Base-by-base conservation (phyloP, 2,113 vertebrate genomes). In the Cyphomyrus discorhynchus region DNA sequence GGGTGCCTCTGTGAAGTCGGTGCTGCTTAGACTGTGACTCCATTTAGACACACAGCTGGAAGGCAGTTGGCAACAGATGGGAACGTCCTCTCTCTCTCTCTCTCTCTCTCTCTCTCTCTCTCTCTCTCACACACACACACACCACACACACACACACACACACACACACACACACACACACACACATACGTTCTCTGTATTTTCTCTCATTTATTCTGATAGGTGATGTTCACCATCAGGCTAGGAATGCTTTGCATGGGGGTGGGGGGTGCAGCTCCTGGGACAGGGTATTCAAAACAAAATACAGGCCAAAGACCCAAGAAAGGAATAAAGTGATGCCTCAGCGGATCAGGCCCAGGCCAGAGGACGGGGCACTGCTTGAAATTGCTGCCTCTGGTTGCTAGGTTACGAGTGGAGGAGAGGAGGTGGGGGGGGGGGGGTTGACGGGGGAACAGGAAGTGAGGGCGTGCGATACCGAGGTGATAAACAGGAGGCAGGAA, bases 401-500 rank as follows among this genome's bases (percentile, higher is more conserved):
- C 94, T 93, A 91, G 93, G 95, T 92, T 87, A 95, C 92, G 0
- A 27, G 82, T 1, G 49, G 93, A 91, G 90, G 89, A 86, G 91
- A 90, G 70, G 91, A 53, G 31, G 89, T 86, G 80, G 85, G 50
- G 56, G 3, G 50, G 50, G 53, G 53, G 88, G 56, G 85, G 39
- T 45, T 45, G 42, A 45, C 80, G 5, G 90, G 66, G 56, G 74
- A 91, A 92, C 95, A 96, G 96, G 95, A 96, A 96, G 95, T 93
- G 92, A 93, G 89, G 74, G 90, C 90, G 93, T 95, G 94, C 92
- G 93, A 93, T 93, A 93, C 92, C 52, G 91, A 95, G 92, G 94
- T 95, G 95, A 96, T 96, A 94, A 94, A 94, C 95, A 95, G 92
- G 90, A 92, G 94, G 92, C 95, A 96, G 96, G 96, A 96, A 96